phyloP scores from a whole-genome alignment of 2,888 invertebrate species.

The Drosophila lutescens region DNA sequence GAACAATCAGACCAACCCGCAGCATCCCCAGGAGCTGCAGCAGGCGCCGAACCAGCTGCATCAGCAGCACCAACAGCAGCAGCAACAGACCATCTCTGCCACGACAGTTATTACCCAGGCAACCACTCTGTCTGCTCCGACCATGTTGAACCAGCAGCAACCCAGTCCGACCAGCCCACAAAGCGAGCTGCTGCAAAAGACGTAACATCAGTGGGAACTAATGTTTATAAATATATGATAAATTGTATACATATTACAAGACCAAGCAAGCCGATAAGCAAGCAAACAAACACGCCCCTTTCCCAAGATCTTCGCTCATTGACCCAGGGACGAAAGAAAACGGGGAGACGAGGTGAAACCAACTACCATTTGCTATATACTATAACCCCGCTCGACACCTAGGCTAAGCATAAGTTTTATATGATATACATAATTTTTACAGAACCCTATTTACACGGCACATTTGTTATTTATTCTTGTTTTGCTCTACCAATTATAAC shows the following conservation, averaged over 20 bases:
- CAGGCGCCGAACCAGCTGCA: slow-evolving; percentile 62
- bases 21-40: slow-evolving; percentile 76
- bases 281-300: slow-evolving; percentile 57
- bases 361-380: slow-evolving; percentile 35
- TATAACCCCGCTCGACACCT: slow-evolving; percentile 39
- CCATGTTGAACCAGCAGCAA: slow-evolving; percentile 77
- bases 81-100: slow-evolving; percentile 82
- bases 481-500: slow-evolving; percentile 49
- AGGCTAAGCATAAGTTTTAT: slow-evolving; percentile 48
- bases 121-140: slow-evolving; percentile 81
- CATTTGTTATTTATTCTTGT: slow-evolving; percentile 72
- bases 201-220: slow-evolving; percentile 85
- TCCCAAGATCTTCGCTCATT: slow-evolving; percentile 27
- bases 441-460: slow-evolving; percentile 57
- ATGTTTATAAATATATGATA: slow-evolving; percentile 85
- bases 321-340: slow-evolving; percentile 4
- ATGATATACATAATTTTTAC: slow-evolving; percentile 47
- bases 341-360: slow-evolving; percentile 7
- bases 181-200: slow-evolving; percentile 84
- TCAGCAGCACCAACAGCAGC: slow-evolving; percentile 59
- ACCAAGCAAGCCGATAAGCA: slow-evolving; percentile 70
- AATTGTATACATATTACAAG: slow-evolving; percentile 77
- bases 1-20: slow-evolving; percentile 82
- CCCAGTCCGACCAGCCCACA: slow-evolving; percentile 84
- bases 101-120: slow-evolving; percentile 83